These are phyloP conservation scores for Diachrysia chrysitis DNA, from an alignment of 2,888 invertebrate genomes.

Conservation along the genomic window DNA sequence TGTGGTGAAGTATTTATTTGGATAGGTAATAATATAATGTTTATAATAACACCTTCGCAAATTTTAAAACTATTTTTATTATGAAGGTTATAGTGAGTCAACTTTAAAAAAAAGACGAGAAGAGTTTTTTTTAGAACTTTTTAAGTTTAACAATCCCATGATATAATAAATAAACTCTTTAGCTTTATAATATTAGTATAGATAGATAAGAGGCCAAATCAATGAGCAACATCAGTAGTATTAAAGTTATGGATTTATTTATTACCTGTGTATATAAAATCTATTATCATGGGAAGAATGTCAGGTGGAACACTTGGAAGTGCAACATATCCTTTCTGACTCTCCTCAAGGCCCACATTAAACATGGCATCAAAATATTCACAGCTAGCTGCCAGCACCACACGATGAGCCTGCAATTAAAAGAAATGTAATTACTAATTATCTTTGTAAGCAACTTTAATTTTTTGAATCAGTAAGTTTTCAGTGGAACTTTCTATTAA, in stretches of 20 bases:
- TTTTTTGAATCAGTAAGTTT: neutral
- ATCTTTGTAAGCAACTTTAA: neutral
- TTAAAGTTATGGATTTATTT: neutral
- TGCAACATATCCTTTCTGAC: slow-evolving; percentile 93
- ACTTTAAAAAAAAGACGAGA: too few species aligned
- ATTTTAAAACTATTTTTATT: too few species aligned
- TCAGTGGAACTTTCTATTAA: neutral
- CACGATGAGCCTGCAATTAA: slow-evolving; percentile 93
- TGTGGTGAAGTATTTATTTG: too few species aligned
- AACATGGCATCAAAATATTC: slow-evolving; percentile 98
- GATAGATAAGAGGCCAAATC: too few species aligned
- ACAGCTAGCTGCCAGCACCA: slow-evolving; percentile 96
- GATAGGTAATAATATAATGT: too few species aligned
- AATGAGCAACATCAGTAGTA: neutral
- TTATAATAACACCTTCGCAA: too few species aligned
- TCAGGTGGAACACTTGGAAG: slow-evolving; percentile 93
- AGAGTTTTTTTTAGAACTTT: too few species aligned
- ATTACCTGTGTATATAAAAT: slow-evolving; percentile 96
- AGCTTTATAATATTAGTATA: too few species aligned
- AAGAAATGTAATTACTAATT: neutral
- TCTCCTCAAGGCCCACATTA: slow-evolving; percentile 95
- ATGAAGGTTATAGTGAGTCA: too few species aligned
- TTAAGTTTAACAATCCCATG: too few species aligned
- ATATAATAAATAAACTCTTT: too few species aligned
- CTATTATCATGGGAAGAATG: slow-evolving; percentile 93